A percentile compares a stretch with the other conserved stretches of the same genome.
Evolutionary conservation across 2,797 vertebrate genomes (phyloP).

Genomic region (Myoxocephalus aenaeus): DNA sequence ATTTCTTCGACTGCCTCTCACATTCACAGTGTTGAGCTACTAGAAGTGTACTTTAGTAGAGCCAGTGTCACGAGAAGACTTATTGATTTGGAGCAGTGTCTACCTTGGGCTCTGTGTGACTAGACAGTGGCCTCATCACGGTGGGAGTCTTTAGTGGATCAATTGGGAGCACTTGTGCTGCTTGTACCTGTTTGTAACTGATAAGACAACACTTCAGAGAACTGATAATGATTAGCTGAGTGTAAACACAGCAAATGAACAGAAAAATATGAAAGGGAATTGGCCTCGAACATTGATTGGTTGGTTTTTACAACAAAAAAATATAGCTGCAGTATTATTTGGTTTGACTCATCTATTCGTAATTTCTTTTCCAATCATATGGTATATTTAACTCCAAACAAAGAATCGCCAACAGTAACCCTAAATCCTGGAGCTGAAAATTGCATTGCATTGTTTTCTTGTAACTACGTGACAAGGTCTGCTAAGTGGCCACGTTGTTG

Average conservation of each 20-base stretch:
- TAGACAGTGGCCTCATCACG: slow-evolving; percentile 74
- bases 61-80: slow-evolving; percentile 69
- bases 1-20: slow-evolving; percentile 60
- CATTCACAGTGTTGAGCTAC: slow-evolving; percentile 37
- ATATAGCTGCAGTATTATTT: slow-evolving; percentile 2
- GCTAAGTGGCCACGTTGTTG: slow-evolving; percentile 51
- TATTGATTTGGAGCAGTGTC: slow-evolving; percentile 81
- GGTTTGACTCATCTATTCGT: slow-evolving; percentile 10
- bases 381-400: neutral
- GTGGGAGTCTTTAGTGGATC: slow-evolving; percentile 79
- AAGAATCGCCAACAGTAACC: neutral
- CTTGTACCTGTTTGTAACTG: slow-evolving; percentile 84
- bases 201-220: slow-evolving; percentile 79
- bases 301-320: slow-evolving; percentile 3
- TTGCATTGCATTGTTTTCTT: slow-evolving; percentile 21
- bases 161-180: slow-evolving; percentile 77
- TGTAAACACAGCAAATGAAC: slow-evolving; percentile 69
- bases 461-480: slow-evolving; percentile 53
- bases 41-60: slow-evolving; percentile 64
- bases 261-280: slow-evolving; percentile 19
- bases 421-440: slow-evolving; percentile 34
- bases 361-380: slow-evolving; percentile 9
- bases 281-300: slow-evolving; percentile 13
- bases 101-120: slow-evolving; percentile 70
- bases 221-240: slow-evolving; percentile 76